These are phyloP conservation scores for Drosophila buzzatii DNA, from an alignment of 2,888 invertebrate species.

Conservation along the genomic window DNA sequence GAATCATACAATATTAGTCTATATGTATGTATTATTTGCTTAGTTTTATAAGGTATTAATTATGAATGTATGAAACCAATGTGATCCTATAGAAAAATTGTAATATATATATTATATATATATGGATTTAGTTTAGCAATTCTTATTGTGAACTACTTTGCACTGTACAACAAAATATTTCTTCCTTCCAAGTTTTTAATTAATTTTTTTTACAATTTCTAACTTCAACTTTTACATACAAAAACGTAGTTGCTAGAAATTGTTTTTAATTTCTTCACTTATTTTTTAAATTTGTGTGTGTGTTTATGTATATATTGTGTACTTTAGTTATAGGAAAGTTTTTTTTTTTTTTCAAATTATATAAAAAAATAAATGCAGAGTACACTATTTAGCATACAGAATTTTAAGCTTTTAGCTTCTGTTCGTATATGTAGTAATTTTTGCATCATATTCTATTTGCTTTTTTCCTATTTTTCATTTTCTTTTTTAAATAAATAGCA, in stretches of 20 bases:
- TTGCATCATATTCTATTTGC: conserved; percentile 19
- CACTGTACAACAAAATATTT: conserved; percentile 75
- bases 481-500: conserved; percentile 55
- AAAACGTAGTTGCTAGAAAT: conserved; percentile 42
- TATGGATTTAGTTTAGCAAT: conserved; percentile 34
- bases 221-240: conserved; percentile 45
- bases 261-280: conserved; percentile 22
- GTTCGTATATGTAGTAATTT: conserved; percentile 61
- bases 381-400: conserved; percentile 63
- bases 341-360: conserved; percentile 60
- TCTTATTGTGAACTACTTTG: conserved; percentile 60
- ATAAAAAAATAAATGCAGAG: conserved; percentile 69
- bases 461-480: neutral
- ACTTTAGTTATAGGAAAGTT: conserved; percentile 74
- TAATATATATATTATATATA: conserved; percentile 38
- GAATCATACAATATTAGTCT: conserved; percentile 42
- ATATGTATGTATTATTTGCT: conserved; percentile 35
- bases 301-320: conserved; percentile 59
- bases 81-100: conserved; percentile 83
- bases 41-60: conserved; percentile 78
- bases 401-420: conserved; percentile 73
- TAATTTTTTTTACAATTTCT: conserved; percentile 56
- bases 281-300: conserved; percentile 38
- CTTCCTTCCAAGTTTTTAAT: conserved; percentile 15
- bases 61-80: conserved; percentile 83